Base-by-base conservation (phyloP, 2,797 vertebrate species). In the Pseudotriccus pelzelni region DNA sequence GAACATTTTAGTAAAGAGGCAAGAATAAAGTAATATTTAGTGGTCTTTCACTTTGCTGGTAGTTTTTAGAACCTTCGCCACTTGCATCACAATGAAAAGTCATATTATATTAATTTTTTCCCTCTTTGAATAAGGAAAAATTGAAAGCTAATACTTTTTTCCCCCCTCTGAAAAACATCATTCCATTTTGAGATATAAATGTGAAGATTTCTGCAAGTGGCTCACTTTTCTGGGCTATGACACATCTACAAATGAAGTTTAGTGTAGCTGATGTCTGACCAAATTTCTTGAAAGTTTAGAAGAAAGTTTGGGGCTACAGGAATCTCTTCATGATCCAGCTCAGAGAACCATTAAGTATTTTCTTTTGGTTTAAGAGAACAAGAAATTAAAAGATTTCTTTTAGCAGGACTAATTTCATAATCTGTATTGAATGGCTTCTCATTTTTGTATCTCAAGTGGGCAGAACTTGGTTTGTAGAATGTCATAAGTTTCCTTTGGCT, bases 91-190 rank as follows among this genome's bases (percentile, higher is more conserved):
- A 82, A 12, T 36, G 39, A 75, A 93, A 93, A 92, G 3, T 1
- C 9, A 52, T 72, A 21, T 27, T 34, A 8, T 39, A 19, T 6
- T 60, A 6, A 21, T 49, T 56, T 67, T 49, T 12, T 30, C 6
- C 8, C 6, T 19, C 0, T 52, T 67, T 67, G 20, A 87, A 44
- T 23, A 39, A 37, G 7, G 2, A 74, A 2, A 83, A 84, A 64
- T 12, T 59, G 25, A 59, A 93, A 94, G 6, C 4, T 73, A 36
- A 20, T 11, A 1, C 2, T 34, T 41, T 66, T 30, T 62, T 37
- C 3, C 0, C 0, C 0, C 0, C 1, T 3, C 16, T 28, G 18
- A 75, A 88, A 81, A 49, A 18, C 37, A 18, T 46, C 3, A 46
- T 81, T 84, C 22, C 11, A 41, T 12, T 79, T 43, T 17, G 27